Conservation (phyloP, 2,797 vertebrate genomes). For the Clamator glandarius region DNA sequence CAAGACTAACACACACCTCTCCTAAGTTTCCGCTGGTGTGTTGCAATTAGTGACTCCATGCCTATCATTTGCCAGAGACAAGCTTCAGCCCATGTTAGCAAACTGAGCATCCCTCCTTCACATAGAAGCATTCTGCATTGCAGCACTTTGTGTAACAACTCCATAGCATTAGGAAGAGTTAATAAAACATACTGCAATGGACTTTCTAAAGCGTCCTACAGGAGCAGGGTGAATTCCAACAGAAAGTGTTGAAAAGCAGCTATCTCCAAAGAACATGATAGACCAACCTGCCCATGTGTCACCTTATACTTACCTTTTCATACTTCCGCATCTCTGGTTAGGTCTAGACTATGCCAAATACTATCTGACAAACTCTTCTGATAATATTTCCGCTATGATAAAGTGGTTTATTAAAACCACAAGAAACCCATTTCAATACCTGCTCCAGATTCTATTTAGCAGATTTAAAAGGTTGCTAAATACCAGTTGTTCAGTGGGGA, state of each 20-base stretch:
- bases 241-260: not conserved
- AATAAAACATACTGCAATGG: not conserved
- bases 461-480: not conserved
- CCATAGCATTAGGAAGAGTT: not conserved
- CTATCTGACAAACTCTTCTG: not conserved
- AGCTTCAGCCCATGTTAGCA: not conserved
- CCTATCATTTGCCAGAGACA: not conserved
- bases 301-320: not conserved
- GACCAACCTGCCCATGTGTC: not conserved
- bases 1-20: not conserved
- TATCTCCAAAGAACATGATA: not conserved
- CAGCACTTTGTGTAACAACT: not conserved
- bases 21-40: not conserved
- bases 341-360: not conserved
- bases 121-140: rapidly evolving
- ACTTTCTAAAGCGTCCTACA: not conserved
- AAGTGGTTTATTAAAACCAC: not conserved
- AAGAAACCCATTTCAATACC: not conserved
- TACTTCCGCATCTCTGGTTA: not conserved
- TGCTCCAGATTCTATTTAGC: not conserved
- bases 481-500: not conserved
- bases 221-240: not conserved
- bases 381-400: not conserved
- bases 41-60: not conserved
- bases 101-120: not conserved